These are phyloP conservation scores for Engystomops pustulosus DNA, from an alignment of 2,113 vertebrate species.

Conservation along the genomic window DNA sequence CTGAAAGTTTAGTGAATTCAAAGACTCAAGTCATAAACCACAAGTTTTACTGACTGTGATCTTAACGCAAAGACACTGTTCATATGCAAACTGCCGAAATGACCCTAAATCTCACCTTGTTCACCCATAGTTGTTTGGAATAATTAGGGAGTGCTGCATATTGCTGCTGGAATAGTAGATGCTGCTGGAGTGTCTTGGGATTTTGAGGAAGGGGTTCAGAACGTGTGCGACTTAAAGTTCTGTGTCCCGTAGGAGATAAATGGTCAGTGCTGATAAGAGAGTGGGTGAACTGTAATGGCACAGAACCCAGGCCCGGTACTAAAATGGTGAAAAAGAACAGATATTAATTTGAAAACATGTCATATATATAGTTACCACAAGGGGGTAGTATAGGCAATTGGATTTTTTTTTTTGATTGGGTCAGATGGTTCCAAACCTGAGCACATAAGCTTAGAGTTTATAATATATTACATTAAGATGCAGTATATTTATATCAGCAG, in stretches of 20 bases:
- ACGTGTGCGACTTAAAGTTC: slow-evolving; percentile 86
- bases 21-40: slow-evolving; percentile 2
- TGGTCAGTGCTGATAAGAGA: slow-evolving; percentile 73
- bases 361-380: slow-evolving; percentile 9
- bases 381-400: slow-evolving; percentile 12
- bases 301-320: slow-evolving; percentile 79
- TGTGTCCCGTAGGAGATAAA: slow-evolving; percentile 76
- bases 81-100: not conserved
- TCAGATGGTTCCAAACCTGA: not conserved
- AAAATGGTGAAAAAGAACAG: slow-evolving; percentile 10
- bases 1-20: not conserved
- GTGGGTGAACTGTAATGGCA: slow-evolving; percentile 79
- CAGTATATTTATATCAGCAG: too few species aligned
- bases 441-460: not conserved
- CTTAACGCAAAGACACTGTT: not conserved
- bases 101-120: slow-evolving; percentile 71
- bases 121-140: slow-evolving; percentile 71
- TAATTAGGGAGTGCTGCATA: slow-evolving; percentile 77
- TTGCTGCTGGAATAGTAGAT: slow-evolving; percentile 73
- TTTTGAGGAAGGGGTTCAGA: slow-evolving; percentile 91
- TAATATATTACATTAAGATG: too few species aligned
- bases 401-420: too few species aligned
- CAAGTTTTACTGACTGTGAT: not conserved
- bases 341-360: not conserved
- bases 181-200: slow-evolving; percentile 74